A percentile compares a stretch with the other conserved stretches of the same genome.
These are phyloP conservation scores for Oscarella lobularis DNA, from an alignment of 37 sponge, comb jelly and placozoan species.

Conservation along the genomic window DNA sequence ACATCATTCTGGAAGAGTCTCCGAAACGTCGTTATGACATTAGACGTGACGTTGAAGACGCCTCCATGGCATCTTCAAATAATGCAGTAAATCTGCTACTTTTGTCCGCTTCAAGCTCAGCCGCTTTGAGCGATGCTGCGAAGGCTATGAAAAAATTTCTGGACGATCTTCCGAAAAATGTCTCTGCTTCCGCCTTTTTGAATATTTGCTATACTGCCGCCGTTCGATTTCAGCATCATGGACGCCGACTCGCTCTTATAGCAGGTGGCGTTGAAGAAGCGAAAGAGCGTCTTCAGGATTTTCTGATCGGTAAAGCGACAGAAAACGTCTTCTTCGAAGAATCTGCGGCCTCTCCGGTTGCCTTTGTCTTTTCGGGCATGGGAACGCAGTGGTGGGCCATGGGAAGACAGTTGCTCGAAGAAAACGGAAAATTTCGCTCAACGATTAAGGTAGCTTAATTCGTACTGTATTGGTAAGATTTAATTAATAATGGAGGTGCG, in stretches of 20 bases:
- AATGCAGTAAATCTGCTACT: background rate
- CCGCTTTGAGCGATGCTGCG: background rate
- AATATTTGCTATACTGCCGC: background rate
- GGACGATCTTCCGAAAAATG: background rate
- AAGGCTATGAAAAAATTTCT: background rate
- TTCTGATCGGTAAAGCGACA: background rate
- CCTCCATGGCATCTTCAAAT: no score
- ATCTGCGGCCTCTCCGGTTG: constrained; percentile 3
- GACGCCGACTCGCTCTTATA: background rate
- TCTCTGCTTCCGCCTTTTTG: background rate
- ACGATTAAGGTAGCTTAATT: no score
- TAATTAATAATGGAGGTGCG: background rate
- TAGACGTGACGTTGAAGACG: background rate
- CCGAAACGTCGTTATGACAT: background rate
- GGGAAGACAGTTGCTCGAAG: constrained; percentile 25
- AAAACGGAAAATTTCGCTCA: background rate
- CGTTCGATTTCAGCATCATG: background rate
- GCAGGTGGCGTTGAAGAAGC: background rate
- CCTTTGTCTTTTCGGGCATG: constrained; percentile 33
- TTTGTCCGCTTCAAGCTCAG: no score
- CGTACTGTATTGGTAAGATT: no score
- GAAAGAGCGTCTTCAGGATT: background rate
- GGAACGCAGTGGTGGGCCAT: constrained; percentile 41
- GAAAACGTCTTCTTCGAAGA: background rate
- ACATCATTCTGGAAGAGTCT: constrained; percentile 14